Base-by-base conservation (phyloP, 2,888 invertebrate species). In the Drosophila trichaetosa region DNA sequence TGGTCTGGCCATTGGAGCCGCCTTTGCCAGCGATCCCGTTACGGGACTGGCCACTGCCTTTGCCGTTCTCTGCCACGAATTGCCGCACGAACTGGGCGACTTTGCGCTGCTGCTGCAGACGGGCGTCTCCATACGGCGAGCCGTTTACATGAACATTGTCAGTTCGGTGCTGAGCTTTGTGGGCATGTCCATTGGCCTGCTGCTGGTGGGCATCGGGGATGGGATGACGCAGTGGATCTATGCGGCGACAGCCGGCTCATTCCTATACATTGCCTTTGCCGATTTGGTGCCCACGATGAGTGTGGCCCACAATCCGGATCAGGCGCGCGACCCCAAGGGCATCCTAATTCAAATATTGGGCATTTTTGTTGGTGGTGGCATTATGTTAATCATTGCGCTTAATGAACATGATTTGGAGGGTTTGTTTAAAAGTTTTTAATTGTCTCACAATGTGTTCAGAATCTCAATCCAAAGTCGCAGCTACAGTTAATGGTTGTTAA, bases 21-120 rank as follows among this genome's bases (percentile, higher is more conserved):
- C 96, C 0, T 97, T 96, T 92, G 95, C 96, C 68, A 95, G 95
- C 61, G 95, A 96, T 84, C 94, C 96, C 10, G 95, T 96, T 0
- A 96, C 96, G 0, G 97, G 97, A 0, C 94, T 97, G 71, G 96
- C 96, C 52, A 97, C 97, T 10, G 95, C 96, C 4, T 94, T 97
- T 34, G 97, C 97, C 16, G 96, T 97, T 1, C 95, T 97, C 73
- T 97, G 96, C 85, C 97, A 97, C 87, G 97, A 97, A 90, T 93
- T 97, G 49, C 97, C 97, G 0, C 97, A 97, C 89, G 97, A 97
- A 92, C 94, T 97, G 24, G 97, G 97, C 3, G 97, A 97, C 92
- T 97, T 97, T 91, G 97, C 97, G 0, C 95, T 97, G 56, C 92
- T 97, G 42, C 93, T 97, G n/a, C 95, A 96, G 72, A 96, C 96